Percentiles rank a stretch among this genome's conserved stretches.
Evolutionary conservation across 2,797 vertebrate species (phyloP).

Genomic region (Sorex maritimensis): DNA sequence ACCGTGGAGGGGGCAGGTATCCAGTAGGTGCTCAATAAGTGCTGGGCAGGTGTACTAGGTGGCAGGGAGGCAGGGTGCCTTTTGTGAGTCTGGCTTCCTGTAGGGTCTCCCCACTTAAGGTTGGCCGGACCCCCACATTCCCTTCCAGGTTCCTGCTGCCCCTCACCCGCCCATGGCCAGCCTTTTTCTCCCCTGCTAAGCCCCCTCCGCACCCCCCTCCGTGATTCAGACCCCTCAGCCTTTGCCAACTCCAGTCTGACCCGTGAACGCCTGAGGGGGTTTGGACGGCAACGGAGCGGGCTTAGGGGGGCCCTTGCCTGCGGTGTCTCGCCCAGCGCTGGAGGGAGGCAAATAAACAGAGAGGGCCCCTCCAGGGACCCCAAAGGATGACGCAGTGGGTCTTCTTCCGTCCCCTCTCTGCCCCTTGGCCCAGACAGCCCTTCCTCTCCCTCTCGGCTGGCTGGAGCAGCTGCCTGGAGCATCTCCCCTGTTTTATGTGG

Average conservation of each 20-base stretch:
- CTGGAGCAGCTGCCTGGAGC: slow-evolving; percentile 64
- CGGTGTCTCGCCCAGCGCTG: background rate
- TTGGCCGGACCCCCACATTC: background rate
- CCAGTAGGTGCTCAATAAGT: background rate
- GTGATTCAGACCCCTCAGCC: background rate
- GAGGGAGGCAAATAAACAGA: background rate
- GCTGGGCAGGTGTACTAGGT: background rate
- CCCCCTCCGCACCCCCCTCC: background rate
- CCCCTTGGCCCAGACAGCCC: background rate
- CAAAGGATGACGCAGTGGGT: too few species aligned
- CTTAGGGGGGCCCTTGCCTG: background rate
- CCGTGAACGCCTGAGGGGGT: background rate
- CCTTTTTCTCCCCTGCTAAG: background rate
- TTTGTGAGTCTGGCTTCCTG: background rate
- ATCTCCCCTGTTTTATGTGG: slow-evolving; percentile 83
- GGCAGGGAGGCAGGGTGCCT: background rate
- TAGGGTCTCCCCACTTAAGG: too few species aligned
- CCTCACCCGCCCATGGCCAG: rapidly evolving
- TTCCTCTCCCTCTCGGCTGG: slow-evolving; percentile 27
- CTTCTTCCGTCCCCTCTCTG: background rate
- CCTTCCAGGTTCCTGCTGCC: background rate
- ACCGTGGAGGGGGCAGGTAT: too few species aligned
- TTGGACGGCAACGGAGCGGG: too few species aligned
- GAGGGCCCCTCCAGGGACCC: background rate
- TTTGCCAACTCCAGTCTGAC: background rate